Conservation (phyloP, 2,113 vertebrate genomes). For the Tetrax tetrax region DNA sequence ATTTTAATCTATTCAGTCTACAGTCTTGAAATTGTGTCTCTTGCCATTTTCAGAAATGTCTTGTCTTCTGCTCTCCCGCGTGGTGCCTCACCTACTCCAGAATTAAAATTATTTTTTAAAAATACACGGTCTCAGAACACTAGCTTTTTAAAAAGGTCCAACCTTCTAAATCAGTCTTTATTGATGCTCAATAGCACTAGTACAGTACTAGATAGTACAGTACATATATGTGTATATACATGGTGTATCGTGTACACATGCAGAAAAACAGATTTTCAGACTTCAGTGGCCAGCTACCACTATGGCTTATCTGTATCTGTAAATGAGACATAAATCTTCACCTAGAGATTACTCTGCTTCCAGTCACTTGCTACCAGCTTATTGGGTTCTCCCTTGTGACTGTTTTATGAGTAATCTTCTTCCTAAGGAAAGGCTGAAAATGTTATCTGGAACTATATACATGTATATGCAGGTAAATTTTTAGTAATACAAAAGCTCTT, state of each 20-base stretch:
- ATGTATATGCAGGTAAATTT: neutral
- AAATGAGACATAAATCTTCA: neutral
- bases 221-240: neutral
- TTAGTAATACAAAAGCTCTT: neutral
- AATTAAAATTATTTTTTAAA: neutral
- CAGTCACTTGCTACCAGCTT: neutral
- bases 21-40: neutral
- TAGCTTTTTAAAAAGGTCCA: neutral
- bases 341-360: neutral
- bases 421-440: neutral
- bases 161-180: neutral
- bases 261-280: neutral
- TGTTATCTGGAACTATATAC: neutral
- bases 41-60: neutral
- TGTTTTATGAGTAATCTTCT: neutral
- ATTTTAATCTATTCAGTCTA: neutral
- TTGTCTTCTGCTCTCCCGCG: neutral
- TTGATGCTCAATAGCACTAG: neutral
- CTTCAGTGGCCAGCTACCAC: neutral
- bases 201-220: neutral
- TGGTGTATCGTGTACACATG: neutral
- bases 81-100: neutral
- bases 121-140: neutral
- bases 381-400: neutral
- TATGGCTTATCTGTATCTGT: neutral